Conservation (phyloP, 2,888 invertebrate genomes). For the Graphium colonna region DNA sequence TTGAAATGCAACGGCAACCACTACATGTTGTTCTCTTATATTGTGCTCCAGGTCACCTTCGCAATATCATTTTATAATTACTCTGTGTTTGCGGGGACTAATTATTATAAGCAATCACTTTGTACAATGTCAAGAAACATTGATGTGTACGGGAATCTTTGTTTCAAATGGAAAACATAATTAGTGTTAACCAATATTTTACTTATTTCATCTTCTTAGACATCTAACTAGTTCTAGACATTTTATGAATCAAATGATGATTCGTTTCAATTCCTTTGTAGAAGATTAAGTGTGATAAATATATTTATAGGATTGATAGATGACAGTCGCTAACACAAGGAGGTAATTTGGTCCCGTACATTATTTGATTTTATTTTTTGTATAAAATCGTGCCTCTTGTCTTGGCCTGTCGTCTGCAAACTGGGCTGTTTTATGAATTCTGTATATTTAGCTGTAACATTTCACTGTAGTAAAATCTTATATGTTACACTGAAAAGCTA, state of each 20-base stretch:
- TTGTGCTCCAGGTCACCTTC: slow-evolving; percentile 21
- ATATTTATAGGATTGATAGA: slow-evolving; percentile 60
- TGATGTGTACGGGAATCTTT: slow-evolving; percentile 78
- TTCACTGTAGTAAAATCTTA: slow-evolving; percentile 43
- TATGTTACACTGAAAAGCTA: slow-evolving; percentile 33
- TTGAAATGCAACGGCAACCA: slow-evolving; percentile 55
- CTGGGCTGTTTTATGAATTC: slow-evolving; percentile 67
- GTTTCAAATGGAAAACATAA: slow-evolving; percentile 74
- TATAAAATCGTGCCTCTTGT: slow-evolving; percentile 77
- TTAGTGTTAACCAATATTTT: slow-evolving; percentile 49
- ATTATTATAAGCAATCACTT: slow-evolving; percentile 41
- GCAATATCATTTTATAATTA: slow-evolving; percentile 35
- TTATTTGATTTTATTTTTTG: slow-evolving; percentile 74
- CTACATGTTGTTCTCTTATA: slow-evolving; percentile 58
- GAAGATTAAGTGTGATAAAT: slow-evolving; percentile 69
- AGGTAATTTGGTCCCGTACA: slow-evolving; percentile 68
- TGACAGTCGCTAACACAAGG: slow-evolving; percentile 77
- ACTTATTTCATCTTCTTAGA: slow-evolving; percentile 34
- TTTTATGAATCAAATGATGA: slow-evolving; percentile 26
- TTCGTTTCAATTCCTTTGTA: slow-evolving; percentile 46
- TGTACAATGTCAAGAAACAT: slow-evolving; percentile 58
- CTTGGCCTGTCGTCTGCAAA: slow-evolving; percentile 77
- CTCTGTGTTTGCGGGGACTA: slow-evolving; percentile 59
- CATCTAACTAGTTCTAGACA: slow-evolving; percentile 13
- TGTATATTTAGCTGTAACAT: slow-evolving; percentile 64